Evolutionary conservation across 2,888 invertebrate species (phyloP), one percentile per base, ranked within the genome.

Genomic region (Steinernema hermaphroditum): DNA sequence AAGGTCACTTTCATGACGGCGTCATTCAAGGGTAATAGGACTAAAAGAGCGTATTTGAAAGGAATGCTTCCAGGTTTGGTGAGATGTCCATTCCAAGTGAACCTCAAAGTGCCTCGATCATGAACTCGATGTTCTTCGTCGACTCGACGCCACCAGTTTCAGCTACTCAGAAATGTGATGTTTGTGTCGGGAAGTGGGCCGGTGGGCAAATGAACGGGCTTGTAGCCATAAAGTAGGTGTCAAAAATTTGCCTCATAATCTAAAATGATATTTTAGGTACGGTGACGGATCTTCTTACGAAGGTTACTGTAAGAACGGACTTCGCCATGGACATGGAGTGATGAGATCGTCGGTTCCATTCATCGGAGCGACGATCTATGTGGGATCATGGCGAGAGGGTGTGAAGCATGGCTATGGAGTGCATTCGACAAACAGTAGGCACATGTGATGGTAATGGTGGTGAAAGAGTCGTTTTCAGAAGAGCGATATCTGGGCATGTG

Each of bases 401-500:
- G 90, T 90, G 0, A 92, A 91, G 80, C 91, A 92, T 80, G 94
- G 94, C 0, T 94, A 94, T 82, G 78, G 78, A 1, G 78, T 77
- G 16, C 69, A 62, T 29, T 76, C 75, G 1, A 69, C 76, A 0
- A 76, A 69, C 24, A 70, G 77, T 76, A 54, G 37, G 72, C 0
- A 2, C 19, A 16, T 71, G 0, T 6, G n/a, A n/a, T n/a, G 14
- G 6, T 19, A 19, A 71, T 43, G 4, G 27, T n/a, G 34, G 43
- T 68, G 4, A 6, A 68, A 8, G 24, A 22, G 27, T 32, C 0
- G n/a, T 0, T 4, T 72, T 22, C 75, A 90, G 91, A 94, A 1
- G 93, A 94, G 87, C 94, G 94, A 87, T 94, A 94, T 87, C 90
- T 94, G 87, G 94, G 94, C 6, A 91, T 91, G 88, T 94, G 94